Evolutionary conservation across 2,888 invertebrate genomes (phyloP).

Genomic region (Elgonia sp.): DNA sequence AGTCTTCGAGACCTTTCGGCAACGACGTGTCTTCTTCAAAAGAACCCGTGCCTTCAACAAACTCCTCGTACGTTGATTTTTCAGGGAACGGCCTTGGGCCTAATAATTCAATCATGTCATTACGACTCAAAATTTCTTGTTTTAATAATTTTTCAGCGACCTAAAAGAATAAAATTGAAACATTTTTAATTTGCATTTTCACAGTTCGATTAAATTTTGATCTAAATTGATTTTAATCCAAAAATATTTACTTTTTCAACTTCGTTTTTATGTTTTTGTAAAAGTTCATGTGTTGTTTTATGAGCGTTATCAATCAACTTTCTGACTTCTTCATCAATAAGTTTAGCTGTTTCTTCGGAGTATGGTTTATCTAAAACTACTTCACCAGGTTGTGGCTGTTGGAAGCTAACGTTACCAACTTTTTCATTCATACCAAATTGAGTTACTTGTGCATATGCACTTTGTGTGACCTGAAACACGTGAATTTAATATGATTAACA

Average conservation of each 20-base stretch:
- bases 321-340: conserved; percentile 97
- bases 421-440: conserved; percentile 99
- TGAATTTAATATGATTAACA: background rate
- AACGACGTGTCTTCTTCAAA: conserved; percentile 98
- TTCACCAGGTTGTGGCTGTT: conserved; percentile 97
- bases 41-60: conserved; percentile 99
- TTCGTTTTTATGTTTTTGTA: conserved; percentile 93
- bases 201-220: no score
- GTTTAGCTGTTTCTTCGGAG: conserved; percentile 98
- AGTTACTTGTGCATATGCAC: conserved; percentile 98
- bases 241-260: conserved; percentile 91
- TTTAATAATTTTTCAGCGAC: conserved; percentile 95
- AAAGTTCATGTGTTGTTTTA: conserved; percentile 92
- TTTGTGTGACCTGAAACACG: conserved; percentile 91
- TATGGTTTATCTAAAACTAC: conserved; percentile 98
- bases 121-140: conserved; percentile 97
- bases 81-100: conserved; percentile 98
- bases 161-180: conserved; percentile 78
- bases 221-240: background rate
- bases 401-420: conserved; percentile 98
- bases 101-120: conserved; percentile 98
- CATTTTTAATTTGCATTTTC: no score
- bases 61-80: conserved; percentile 99
- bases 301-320: conserved; percentile 93
- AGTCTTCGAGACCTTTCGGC: conserved; percentile 97